phyloP scores from a whole-genome alignment of 2,797 vertebrate genomes.

The Coregonus suidteri region DNA sequence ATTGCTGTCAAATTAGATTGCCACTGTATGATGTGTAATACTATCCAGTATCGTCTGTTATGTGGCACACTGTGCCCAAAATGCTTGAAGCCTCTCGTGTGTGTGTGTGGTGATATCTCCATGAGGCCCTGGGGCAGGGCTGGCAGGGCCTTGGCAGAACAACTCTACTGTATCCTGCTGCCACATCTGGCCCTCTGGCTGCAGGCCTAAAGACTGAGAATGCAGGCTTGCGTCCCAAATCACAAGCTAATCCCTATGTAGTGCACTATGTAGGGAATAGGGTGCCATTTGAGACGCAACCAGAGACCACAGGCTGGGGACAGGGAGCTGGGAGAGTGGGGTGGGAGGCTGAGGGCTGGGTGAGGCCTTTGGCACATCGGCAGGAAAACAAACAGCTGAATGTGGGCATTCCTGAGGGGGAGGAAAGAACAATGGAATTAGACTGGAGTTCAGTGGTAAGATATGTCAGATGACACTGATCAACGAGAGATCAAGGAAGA shows the following conservation, averaged over 20 bases:
- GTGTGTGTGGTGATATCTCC: neutral
- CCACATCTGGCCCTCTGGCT: constrained; percentile 3
- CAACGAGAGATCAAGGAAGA: neutral
- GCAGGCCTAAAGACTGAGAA: neutral
- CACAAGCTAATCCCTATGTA: neutral
- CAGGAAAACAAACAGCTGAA: neutral
- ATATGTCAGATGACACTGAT: neutral
- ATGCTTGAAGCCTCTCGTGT: constrained; percentile 1
- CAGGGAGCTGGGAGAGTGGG: too few relatives aligned
- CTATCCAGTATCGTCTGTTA: too few relatives aligned
- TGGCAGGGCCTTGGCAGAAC: neutral
- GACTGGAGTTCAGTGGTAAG: neutral
- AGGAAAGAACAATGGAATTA: neutral
- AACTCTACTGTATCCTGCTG: constrained; percentile 8
- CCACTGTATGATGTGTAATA: neutral
- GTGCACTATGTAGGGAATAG: neutral
- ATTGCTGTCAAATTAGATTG: neutral
- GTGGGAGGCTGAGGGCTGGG: neutral
- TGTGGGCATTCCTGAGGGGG: constrained; percentile 9
- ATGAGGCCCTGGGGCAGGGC: neutral
- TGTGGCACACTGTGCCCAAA: neutral
- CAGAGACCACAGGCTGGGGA: neutral
- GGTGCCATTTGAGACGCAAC: neutral
- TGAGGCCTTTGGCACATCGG: neutral
- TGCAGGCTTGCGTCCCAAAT: neutral